phyloP scores from a whole-genome alignment of 2,797 vertebrate species.

The Parauchenoglanis punctatus region DNA sequence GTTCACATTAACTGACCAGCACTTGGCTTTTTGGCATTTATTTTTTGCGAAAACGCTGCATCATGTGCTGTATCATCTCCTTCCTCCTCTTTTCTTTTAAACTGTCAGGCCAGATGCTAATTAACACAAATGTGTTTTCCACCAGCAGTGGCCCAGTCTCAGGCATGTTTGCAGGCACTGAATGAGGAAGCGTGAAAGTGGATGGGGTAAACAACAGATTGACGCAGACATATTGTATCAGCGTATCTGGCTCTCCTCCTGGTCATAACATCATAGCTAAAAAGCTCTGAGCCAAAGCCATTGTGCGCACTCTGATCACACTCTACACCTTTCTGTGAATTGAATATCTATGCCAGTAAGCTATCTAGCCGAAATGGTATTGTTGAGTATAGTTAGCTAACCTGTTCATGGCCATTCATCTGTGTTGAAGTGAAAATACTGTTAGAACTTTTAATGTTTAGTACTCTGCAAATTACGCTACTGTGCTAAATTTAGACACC shows the following conservation, averaged over 20 bases:
- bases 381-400: background rate
- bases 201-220: background rate
- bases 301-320: background rate
- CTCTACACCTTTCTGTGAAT: background rate
- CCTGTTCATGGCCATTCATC: background rate
- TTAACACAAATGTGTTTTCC: background rate
- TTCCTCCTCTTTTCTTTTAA: background rate
- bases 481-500: background rate
- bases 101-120: background rate
- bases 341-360: background rate
- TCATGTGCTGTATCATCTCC: too few species aligned
- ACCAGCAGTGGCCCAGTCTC: background rate
- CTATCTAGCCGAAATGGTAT: background rate
- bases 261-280: too few species aligned
- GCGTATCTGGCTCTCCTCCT: background rate
- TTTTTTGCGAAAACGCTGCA: background rate
- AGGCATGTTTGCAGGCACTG: background rate
- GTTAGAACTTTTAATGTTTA: background rate
- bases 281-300: background rate
- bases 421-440: background rate
- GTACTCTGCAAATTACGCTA: background rate
- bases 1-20: background rate
- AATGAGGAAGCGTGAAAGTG: background rate
- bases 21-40: background rate
- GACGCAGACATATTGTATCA: too few species aligned